Evolutionary conservation across 1,140 invertebrate species (phyloP).

Genomic region (Prorops nasuta): DNA sequence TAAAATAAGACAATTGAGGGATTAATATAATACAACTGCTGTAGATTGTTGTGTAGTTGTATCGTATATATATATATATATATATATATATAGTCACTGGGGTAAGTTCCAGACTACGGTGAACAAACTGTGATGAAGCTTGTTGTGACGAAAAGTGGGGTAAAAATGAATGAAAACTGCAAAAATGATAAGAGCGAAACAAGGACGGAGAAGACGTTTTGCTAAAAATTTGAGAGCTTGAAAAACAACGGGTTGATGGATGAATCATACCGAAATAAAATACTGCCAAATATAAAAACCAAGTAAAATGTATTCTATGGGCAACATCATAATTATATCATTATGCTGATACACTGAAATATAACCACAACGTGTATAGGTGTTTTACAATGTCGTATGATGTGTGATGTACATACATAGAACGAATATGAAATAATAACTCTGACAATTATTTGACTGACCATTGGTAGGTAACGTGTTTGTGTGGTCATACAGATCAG

Average conservation of each 20-base stretch:
- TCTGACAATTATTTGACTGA: constrained; percentile 45
- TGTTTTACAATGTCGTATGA: constrained; percentile 33
- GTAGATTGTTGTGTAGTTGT: too few relatives aligned
- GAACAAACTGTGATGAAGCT: too few relatives aligned
- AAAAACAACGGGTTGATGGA: constrained; percentile 14
- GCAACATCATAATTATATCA: constrained; percentile 55
- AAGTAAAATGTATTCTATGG: constrained; percentile 57
- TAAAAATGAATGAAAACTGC: too few relatives aligned
- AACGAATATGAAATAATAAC: constrained; percentile 48
- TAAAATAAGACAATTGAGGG: too few relatives aligned
- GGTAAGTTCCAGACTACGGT: too few relatives aligned
- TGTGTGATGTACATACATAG: constrained; percentile 49
- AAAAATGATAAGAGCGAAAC: too few relatives aligned
- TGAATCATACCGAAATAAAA: constrained; percentile 38
- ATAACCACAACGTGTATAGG: constrained; percentile 49
- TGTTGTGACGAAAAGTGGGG: too few relatives aligned
- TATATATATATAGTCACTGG: too few relatives aligned
- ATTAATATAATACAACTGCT: too few relatives aligned
- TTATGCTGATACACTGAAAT: constrained; percentile 56
- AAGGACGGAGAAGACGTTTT: too few relatives aligned
- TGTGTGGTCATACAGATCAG: constrained; percentile 45
- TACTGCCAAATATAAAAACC: constrained; percentile 53
- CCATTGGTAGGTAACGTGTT: constrained; percentile 45
- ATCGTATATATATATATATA: too few relatives aligned
- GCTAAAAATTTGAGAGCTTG: too few relatives aligned